Percentiles rank a stretch among this genome's conserved stretches.
These are phyloP conservation scores for Oscheius sp. DNA, from an alignment of 2,888 invertebrate genomes.

Conservation along the genomic window DNA sequence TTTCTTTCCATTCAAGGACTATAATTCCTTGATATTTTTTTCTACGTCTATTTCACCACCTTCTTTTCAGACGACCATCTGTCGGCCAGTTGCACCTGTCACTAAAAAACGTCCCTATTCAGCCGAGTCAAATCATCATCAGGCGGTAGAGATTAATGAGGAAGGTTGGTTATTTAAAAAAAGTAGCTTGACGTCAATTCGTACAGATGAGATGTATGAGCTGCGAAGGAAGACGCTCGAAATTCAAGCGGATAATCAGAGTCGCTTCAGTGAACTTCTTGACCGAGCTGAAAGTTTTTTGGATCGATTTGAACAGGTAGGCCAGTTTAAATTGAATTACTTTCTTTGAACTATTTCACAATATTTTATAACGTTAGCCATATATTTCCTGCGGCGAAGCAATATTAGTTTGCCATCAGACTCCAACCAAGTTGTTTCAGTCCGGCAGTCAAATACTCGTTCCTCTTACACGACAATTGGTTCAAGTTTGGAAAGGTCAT, in stretches of 20 bases:
- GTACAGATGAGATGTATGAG: constrained; percentile 16
- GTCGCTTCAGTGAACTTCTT: constrained; percentile 39
- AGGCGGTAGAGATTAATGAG: neutral
- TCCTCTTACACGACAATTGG: constrained; percentile 9
- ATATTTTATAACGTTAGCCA: neutral
- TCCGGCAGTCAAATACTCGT: constrained; percentile 13
- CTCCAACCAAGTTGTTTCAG: neutral
- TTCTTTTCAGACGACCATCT: neutral
- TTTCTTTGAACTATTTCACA: neutral
- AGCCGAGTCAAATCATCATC: neutral
- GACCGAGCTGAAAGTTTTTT: constrained; percentile 34
- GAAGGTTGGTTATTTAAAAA: neutral
- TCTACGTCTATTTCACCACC: neutral
- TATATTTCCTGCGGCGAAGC: neutral
- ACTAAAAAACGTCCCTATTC: constrained; percentile 1
- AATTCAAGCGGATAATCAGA: constrained; percentile 38
- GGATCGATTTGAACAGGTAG: constrained; percentile 30
- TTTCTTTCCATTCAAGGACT: neutral
- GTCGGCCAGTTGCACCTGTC: neutral
- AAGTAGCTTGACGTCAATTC: neutral
- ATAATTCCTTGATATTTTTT: no score
- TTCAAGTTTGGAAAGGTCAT: constrained; percentile 4
- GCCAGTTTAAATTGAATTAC: neutral
- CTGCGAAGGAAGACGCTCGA: constrained; percentile 23
- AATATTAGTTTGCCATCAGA: no score